Percentiles rank a stretch among this genome's conserved stretches.
phyloP scores from a whole-genome alignment of 2,113 vertebrate species.

The Zeus faber region DNA sequence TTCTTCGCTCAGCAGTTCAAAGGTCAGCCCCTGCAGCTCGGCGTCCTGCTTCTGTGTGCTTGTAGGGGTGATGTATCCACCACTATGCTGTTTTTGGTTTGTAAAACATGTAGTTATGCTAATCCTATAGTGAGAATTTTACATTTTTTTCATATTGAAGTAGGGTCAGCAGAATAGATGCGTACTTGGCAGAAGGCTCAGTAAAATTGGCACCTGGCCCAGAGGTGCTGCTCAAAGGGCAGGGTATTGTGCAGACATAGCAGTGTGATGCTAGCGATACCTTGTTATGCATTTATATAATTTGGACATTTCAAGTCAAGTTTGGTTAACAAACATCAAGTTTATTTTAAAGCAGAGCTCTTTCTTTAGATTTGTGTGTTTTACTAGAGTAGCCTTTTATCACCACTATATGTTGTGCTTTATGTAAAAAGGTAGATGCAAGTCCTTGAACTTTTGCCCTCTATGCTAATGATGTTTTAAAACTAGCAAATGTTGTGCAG shows the following conservation, averaged over 20 bases:
- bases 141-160: constrained; percentile 6
- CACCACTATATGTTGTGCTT: too few species aligned
- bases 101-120: constrained; percentile 12
- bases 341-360: too few species aligned
- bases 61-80: constrained; percentile 14
- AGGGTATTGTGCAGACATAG: neutral
- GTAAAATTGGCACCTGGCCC: neutral
- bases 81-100: constrained; percentile 25
- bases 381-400: too few species aligned
- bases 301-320: too few species aligned
- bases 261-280: neutral
- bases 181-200: neutral
- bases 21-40: constrained; percentile 43
- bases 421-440: too few species aligned
- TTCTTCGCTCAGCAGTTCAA: constrained; percentile 64
- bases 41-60: constrained; percentile 10
- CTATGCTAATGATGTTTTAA: too few species aligned
- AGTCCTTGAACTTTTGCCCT: constrained; percentile 1
- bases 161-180: neutral
- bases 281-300: neutral
- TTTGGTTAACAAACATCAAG: too few species aligned
- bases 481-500: neutral
- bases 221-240: neutral
- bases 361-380: too few species aligned
- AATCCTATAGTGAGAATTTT: constrained; percentile 5